phyloP scores from a whole-genome alignment of 2,888 invertebrate species.

The Spilarctia lutea region DNA sequence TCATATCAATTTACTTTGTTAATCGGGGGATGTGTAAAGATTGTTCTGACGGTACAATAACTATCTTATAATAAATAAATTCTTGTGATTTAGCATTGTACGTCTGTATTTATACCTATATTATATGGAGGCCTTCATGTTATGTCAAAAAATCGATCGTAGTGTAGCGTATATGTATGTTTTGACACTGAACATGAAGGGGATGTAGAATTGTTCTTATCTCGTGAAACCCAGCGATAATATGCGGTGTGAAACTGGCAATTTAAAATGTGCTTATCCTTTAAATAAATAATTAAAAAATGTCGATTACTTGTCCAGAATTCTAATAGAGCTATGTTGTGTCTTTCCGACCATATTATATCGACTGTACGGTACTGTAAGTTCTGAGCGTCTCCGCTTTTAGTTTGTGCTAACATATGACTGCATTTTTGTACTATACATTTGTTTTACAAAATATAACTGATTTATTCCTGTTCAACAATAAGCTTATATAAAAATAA shows the following conservation, averaged over 20 bases:
- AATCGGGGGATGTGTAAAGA: constrained; percentile 48
- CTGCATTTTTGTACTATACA: constrained; percentile 61
- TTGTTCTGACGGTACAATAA: constrained; percentile 69
- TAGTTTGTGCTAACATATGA: constrained; percentile 57
- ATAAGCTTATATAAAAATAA: constrained; percentile 45
- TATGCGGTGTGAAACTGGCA: constrained; percentile 27
- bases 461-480: constrained; percentile 52
- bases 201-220: constrained; percentile 29
- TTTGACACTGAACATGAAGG: constrained; percentile 27
- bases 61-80: constrained; percentile 64
- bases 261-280: not conserved
- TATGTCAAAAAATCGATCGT: constrained; percentile 35
- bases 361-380: constrained; percentile 45
- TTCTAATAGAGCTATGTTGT: not conserved
- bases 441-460: constrained; percentile 46
- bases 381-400: constrained; percentile 43
- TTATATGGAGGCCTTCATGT: constrained; percentile 30
- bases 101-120: constrained; percentile 56
- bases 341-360: constrained; percentile 44
- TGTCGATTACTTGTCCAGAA: not conserved
- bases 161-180: constrained; percentile 30
- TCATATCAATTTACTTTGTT: constrained; percentile 67
- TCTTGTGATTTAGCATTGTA: constrained; percentile 72
- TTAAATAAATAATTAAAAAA: not conserved
- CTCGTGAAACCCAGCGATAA: constrained; percentile 32